Base-by-base conservation (phyloP, 2,113 vertebrate genomes). In the Panthera leo region DNA sequence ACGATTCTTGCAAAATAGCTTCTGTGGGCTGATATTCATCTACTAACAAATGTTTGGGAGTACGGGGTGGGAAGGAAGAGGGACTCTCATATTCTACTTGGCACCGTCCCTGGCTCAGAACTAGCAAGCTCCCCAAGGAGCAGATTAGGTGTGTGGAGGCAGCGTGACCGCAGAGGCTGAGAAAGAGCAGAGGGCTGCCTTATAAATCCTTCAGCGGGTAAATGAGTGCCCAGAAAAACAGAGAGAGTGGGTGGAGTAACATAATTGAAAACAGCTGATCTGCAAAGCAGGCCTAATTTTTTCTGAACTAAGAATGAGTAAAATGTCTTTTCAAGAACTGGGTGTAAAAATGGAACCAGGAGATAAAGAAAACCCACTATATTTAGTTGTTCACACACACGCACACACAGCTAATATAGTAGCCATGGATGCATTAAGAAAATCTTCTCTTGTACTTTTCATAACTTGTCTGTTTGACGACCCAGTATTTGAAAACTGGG, bases 281-380 rank as follows among this genome's bases (percentile, higher is more conserved):
- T 55, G 48, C 25, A 23, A 88, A 92, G 51, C 55, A 53, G 53
- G 82, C 27, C 76, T 95, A 53, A 58, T 91, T 93, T 83, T 95
- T 92, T 75, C 82, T 93, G 16, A 95, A 93, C 58, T 92, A 85
- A 96, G 89, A 95, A 95, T 96, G 80, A 97, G 42, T 95, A 97
- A 97, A 95, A 78, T 94, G 71, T 88, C 96, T 98, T 96, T 98
- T 97, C 85, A 97, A 97, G 96, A 97, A 98, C 82, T 61, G 82
- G 55, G 53, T 91, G 78, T 94, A 93, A 95, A 97, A 94, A 93
- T 65, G 71, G 65, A 95, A 91, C 25, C 19, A 51, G 73, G 79
- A 95, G 79, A 96, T 95, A 96, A 97, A 95, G 95, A 79, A 92
- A 92, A 73, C 65, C 19, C 39, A 71, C 91, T 92, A 67, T 94